Percentiles rank a stretch among this genome's conserved stretches.
Evolutionary conservation across 2,797 vertebrate genomes (phyloP).

Genomic region (Sebastiscus tertius): DNA sequence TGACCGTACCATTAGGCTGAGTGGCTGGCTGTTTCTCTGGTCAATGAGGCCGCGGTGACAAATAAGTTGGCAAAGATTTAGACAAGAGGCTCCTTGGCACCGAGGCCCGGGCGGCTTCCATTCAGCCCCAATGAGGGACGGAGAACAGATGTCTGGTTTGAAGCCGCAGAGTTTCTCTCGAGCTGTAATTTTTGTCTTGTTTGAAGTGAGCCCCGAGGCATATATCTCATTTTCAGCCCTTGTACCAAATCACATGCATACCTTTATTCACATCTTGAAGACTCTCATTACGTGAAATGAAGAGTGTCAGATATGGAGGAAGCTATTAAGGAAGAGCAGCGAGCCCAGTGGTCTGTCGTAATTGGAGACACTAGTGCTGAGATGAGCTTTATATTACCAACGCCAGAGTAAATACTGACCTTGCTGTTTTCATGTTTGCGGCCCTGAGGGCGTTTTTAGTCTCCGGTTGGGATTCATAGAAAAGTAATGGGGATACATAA

Average conservation of each 20-base stretch:
- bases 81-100: constrained; percentile 65
- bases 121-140: constrained; percentile 55
- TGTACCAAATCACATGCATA: constrained; percentile 71
- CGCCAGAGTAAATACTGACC: constrained; percentile 70
- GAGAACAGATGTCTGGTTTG: constrained; percentile 75
- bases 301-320: constrained; percentile 75
- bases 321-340: constrained; percentile 67
- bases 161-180: constrained; percentile 54
- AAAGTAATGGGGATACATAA: constrained; percentile 45
- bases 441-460: constrained; percentile 36
- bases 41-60: constrained; percentile 59
- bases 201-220: constrained; percentile 72
- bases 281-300: constrained; percentile 75
- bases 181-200: constrained; percentile 70
- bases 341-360: constrained; percentile 57
- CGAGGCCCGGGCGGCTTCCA: constrained; percentile 36
- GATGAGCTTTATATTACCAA: constrained; percentile 69
- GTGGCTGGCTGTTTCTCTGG: constrained; percentile 52
- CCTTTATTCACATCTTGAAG: constrained; percentile 74
- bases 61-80: constrained; percentile 69
- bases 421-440: constrained; percentile 64
- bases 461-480: constrained; percentile 51
- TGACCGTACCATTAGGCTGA: constrained; percentile 59
- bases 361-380: constrained; percentile 69
- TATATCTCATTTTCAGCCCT: constrained; percentile 66